Percentiles rank a stretch among this genome's conserved stretches.
These are phyloP conservation scores for Sesamia nonagrioides DNA, from an alignment of 1,140 invertebrate genomes.

Conservation along the genomic window DNA sequence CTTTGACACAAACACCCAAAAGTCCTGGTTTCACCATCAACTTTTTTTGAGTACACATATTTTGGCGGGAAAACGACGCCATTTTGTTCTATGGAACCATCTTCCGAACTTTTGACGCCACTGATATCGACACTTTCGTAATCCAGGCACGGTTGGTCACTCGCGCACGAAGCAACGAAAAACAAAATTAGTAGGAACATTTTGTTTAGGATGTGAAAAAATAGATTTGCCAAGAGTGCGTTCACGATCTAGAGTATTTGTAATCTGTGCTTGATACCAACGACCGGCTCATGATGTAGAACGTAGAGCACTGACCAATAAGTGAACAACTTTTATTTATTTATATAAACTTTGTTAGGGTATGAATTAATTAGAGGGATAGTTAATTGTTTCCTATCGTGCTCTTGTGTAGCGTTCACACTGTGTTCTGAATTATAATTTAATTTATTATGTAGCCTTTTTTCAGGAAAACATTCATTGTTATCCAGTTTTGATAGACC, in stretches of 20 bases:
- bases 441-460: background rate
- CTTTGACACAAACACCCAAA: constrained; percentile 73
- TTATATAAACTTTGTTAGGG: constrained; percentile 36
- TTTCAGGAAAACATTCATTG: background rate
- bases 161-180: constrained; percentile 56
- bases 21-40: constrained; percentile 62
- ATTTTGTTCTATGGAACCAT: constrained; percentile 61
- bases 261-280: constrained; percentile 40
- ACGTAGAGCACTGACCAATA: constrained; percentile 29
- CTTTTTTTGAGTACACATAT: constrained; percentile 64
- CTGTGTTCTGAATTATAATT: background rate
- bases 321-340: constrained; percentile 31
- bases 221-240: constrained; percentile 3
- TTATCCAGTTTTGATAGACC: background rate
- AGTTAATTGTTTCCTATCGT: constrained; percentile 38
- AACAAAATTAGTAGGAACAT: constrained; percentile 63
- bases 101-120: constrained; percentile 49
- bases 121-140: constrained; percentile 68
- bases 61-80: constrained; percentile 65
- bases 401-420: constrained; percentile 25
- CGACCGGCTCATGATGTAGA: constrained; percentile 46
- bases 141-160: constrained; percentile 66
- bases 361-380: constrained; percentile 29
- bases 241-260: constrained; percentile 37
- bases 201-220: constrained; percentile 45